These are phyloP conservation scores for Xiphophorus birchmanni DNA, from an alignment of 2,797 vertebrate species.

Conservation along the genomic window DNA sequence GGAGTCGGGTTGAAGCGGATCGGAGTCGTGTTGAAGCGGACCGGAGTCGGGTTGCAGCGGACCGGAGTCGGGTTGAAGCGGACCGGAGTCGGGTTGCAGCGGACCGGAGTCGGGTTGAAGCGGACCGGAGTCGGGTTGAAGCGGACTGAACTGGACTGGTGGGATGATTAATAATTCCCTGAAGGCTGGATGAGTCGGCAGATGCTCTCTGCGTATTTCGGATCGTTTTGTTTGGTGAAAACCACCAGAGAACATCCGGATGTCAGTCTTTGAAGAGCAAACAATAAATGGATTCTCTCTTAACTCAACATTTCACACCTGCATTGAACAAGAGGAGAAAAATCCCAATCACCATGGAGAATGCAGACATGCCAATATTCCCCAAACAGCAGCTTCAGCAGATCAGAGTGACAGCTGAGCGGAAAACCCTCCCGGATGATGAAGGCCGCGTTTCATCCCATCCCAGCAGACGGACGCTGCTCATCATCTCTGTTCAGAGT, in stretches of 20 bases:
- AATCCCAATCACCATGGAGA: slow-evolving; percentile 9
- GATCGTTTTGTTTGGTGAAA: slow-evolving; percentile 30
- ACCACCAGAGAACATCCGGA: slow-evolving; percentile 15
- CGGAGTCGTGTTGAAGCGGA: too few relatives aligned
- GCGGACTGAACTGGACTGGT: too few relatives aligned
- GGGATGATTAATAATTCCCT: slow-evolving; percentile 1
- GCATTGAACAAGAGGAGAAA: slow-evolving; percentile 33
- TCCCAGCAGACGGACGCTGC: slow-evolving; percentile 39
- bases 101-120: too few relatives aligned
- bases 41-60: too few relatives aligned
- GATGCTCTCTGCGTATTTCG: slow-evolving; percentile 24
- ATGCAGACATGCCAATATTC: slow-evolving; percentile 23
- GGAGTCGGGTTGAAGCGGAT: too few relatives aligned
- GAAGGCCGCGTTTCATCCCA: slow-evolving; percentile 43
- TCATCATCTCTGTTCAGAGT: slow-evolving; percentile 27
- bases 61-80: too few relatives aligned
- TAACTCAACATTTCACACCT: slow-evolving; percentile 17
- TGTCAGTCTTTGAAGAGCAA: slow-evolving; percentile 31
- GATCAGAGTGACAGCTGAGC: slow-evolving; percentile 23
- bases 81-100: too few relatives aligned
- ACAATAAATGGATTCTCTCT: slow-evolving; percentile 39
- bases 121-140: too few relatives aligned
- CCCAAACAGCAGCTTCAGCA: slow-evolving; percentile 27
- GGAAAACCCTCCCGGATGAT: slow-evolving; percentile 32
- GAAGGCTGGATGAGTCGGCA: slow-evolving; percentile 40